These are phyloP conservation scores for Arizona elegans DNA, from an alignment of 2,113 vertebrate genomes.

Conservation along the genomic window DNA sequence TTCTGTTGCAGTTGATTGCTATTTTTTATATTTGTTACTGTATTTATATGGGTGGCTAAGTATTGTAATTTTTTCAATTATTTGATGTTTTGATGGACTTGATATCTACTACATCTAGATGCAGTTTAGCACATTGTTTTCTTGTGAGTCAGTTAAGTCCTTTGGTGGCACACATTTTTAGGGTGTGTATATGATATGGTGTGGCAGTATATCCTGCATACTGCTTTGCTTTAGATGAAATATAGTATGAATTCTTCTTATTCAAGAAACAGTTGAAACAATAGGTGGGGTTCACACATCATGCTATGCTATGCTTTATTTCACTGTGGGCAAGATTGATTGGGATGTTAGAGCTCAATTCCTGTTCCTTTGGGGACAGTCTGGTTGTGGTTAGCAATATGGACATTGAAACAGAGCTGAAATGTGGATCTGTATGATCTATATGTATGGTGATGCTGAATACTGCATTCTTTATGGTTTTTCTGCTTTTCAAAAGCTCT, in stretches of 20 bases:
- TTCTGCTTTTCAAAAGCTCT: background rate
- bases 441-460: background rate
- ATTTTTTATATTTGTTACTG: background rate
- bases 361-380: background rate
- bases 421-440: background rate
- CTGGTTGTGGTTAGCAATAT: background rate
- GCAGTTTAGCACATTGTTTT: background rate
- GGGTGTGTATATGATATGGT: background rate
- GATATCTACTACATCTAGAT: background rate
- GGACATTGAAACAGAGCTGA: background rate
- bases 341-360: background rate
- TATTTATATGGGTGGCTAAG: background rate
- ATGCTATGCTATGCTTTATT: background rate
- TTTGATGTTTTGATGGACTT: background rate
- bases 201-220: background rate
- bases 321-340: background rate
- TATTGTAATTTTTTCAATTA: background rate
- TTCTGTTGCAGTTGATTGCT: background rate
- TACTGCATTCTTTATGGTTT: background rate
- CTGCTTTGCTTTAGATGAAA: background rate
- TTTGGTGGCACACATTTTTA: background rate
- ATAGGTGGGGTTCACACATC: background rate
- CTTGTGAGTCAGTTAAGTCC: background rate
- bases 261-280: background rate
- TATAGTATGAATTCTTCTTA: background rate